Base-by-base conservation (phyloP, 2,113 vertebrate species). In the Rhombomys opimus region DNA sequence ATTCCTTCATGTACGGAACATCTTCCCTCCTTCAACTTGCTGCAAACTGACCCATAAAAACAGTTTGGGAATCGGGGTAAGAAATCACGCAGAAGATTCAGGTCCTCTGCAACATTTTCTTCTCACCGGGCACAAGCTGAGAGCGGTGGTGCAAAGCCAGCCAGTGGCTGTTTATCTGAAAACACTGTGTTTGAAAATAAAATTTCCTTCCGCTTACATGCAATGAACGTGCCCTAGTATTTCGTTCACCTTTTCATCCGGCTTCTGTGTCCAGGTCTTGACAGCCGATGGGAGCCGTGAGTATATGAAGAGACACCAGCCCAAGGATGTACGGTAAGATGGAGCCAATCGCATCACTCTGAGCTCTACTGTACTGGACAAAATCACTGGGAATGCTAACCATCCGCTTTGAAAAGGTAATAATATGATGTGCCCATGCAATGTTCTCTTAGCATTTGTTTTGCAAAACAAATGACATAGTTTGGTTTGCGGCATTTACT, bases 191-290 rank as follows among this genome's bases (percentile, higher is more conserved):
- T 84, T 94, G 65, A 32, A 72, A 93, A 85, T 30, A 67, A 95
- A 94, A 30, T 2, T 93, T 73, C 57, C 6, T 89, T 97, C 91
- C 65, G 50, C 3, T 85, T 14, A 20, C 1, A 63, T 75, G 14
- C 10, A 86, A 54, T 93, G 84, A 84, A 89, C 8, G 30, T 61
- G 63, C 50, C 61, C 17, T 93, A 80, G 70, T 95, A 92, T 75
- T 97, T 97, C 0, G 13, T 94, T 97, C 95, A n/a, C 65, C 94
- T 97, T 89, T 96, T 96, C 87, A 92, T 70, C 46, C 72, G 95
- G 52, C 6, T 18, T 77, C 77, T 54, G 85, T 10, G 86, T 22
- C 5, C 18, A 13, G 0, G 41, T 91, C 65, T 95, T 92, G 96
- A 95, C 54, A 98, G 94, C n/a, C 96, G 92, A 94, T 22, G n/a